Evolutionary conservation across 2,113 vertebrate genomes (phyloP).

Genomic region (Paramormyrops kingsleyae): DNA sequence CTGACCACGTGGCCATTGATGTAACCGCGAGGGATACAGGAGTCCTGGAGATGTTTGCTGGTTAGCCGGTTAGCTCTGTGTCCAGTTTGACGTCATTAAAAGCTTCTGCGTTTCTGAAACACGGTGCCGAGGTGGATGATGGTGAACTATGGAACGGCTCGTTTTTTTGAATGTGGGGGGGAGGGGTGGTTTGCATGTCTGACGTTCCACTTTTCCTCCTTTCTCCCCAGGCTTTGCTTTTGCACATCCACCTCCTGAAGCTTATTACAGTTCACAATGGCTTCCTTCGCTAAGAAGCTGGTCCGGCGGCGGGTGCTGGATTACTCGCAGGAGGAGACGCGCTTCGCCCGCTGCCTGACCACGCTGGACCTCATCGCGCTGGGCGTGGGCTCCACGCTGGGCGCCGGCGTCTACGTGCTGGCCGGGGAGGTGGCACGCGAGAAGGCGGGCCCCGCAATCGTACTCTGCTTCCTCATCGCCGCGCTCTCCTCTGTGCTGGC

Average conservation of each 20-base stretch:
- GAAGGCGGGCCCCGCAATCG: slow-evolving; percentile 81
- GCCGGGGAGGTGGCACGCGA: slow-evolving; percentile 85
- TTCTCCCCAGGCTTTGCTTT: background rate
- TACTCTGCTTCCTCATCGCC: slow-evolving; percentile 87
- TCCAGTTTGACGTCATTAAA: background rate
- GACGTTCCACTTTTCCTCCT: background rate
- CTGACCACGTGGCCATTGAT: background rate
- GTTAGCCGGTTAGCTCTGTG: background rate
- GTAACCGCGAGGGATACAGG: background rate
- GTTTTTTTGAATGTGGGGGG: background rate
- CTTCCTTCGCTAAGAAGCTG: slow-evolving; percentile 65
- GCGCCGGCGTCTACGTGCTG: slow-evolving; percentile 87
- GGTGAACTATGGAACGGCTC: background rate
- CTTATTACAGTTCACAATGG: slow-evolving; percentile 62
- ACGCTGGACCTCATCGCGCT: slow-evolving; percentile 85
- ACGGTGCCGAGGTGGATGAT: background rate
- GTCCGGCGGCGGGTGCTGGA: slow-evolving; percentile 74
- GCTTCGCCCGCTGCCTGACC: slow-evolving; percentile 82
- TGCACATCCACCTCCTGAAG: background rate
- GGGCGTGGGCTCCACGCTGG: slow-evolving; percentile 87
- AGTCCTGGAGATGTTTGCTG: background rate
- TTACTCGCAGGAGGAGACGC: slow-evolving; percentile 60
- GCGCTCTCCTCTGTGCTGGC: slow-evolving; percentile 88
- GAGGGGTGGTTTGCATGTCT: background rate
- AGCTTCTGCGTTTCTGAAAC: background rate